A percentile compares a stretch with the other conserved stretches of the same genome.
Conservation (phyloP, 2,113 vertebrate genomes). For the Aramus guarauna region DNA sequence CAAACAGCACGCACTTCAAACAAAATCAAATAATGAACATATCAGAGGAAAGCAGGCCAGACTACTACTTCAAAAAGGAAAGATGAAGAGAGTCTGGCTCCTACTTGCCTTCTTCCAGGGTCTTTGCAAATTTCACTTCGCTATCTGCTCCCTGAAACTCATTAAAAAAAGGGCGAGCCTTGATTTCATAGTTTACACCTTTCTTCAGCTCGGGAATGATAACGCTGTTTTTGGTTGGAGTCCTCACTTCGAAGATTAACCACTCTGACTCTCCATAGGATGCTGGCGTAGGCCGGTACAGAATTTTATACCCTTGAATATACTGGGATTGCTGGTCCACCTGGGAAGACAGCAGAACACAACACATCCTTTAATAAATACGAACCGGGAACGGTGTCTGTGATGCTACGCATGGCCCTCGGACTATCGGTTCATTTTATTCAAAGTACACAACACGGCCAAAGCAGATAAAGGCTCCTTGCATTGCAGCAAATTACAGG, state of each 20-base stretch:
- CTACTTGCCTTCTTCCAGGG: constrained; percentile 93
- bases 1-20: constrained; percentile 39
- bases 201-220: constrained; percentile 90
- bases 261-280: constrained; percentile 84
- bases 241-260: constrained; percentile 93
- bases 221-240: constrained; percentile 87
- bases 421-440: neutral
- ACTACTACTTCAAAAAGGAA: constrained; percentile 53
- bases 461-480: neutral
- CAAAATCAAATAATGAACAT: constrained; percentile 47
- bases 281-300: constrained; percentile 84
- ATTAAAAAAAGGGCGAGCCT: constrained; percentile 96
- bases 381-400: neutral
- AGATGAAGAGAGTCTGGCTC: constrained; percentile 54
- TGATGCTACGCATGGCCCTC: rapidly evolving
- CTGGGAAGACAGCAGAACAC: constrained; percentile 66
- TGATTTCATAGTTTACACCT: constrained; percentile 94
- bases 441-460: neutral
- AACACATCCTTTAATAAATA: neutral
- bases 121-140: constrained; percentile 93
- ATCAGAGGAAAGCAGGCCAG: constrained; percentile 20
- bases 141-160: constrained; percentile 98
- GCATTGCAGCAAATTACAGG: neutral
- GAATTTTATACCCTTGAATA: constrained; percentile 95
- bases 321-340: constrained; percentile 98